Conservation (phyloP, 2,113 vertebrate genomes). For the Pteropus alecto region DNA sequence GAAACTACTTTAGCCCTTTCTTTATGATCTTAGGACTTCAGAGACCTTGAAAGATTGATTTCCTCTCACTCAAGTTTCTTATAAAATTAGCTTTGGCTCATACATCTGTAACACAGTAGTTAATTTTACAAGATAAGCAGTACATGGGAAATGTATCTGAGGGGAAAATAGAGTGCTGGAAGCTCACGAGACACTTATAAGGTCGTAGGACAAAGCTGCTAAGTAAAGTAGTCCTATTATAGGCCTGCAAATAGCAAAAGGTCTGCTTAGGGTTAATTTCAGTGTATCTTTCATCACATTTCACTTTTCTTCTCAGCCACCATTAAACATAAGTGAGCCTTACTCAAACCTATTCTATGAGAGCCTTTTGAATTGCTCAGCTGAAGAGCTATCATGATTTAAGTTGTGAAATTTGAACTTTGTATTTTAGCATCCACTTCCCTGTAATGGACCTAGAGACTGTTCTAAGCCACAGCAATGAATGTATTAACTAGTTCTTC, state of each 20-base stretch:
- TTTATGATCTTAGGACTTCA: background rate
- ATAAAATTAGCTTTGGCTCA: conserved; percentile 51
- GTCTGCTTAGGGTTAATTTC: conserved; percentile 4
- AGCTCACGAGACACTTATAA: conserved; percentile 29
- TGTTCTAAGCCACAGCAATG: background rate
- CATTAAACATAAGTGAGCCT: background rate
- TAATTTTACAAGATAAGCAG: conserved; percentile 46
- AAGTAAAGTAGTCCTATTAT: background rate
- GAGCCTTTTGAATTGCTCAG: conserved; percentile 21
- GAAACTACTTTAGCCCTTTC: background rate
- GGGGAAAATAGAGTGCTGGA: background rate
- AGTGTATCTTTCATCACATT: conserved; percentile 32
- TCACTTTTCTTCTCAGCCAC: conserved; percentile 39
- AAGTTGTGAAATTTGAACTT: conserved; percentile 31
- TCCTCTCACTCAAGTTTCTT: conserved; percentile 28
- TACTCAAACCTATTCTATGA: background rate
- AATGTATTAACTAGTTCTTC: background rate
- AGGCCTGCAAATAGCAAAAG: conserved; percentile 26
- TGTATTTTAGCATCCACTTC: background rate
- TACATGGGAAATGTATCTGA: conserved; percentile 3
- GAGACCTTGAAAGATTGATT: conserved; percentile 43
- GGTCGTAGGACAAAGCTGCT: conserved; percentile 43
- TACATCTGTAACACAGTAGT: background rate
- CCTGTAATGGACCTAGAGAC: background rate
- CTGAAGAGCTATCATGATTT: background rate